Base-by-base conservation (phyloP, 2,888 invertebrate genomes). In the Pteria penguin region DNA sequence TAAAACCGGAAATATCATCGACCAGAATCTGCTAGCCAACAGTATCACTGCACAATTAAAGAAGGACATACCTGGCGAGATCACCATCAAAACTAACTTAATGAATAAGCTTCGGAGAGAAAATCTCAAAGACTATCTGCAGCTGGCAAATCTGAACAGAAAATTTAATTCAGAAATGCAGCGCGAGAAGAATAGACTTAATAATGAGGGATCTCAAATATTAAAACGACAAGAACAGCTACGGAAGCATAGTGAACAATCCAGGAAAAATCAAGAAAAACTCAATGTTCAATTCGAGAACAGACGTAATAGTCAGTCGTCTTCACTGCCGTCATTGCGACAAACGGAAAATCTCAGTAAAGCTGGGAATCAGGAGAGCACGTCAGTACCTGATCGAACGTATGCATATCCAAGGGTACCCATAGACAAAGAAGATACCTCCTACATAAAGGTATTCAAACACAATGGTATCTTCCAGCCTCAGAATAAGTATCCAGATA, bases 401-500 rank as follows among this genome's bases (percentile, higher is more conserved):
- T 26, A 52, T n/a, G 33, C 65, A 18, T 72, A 72, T 70, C 72
- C 69, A 26, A 63, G 69, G 14, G 68, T 77, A 55, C 69, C 77
- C 8, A 76, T 85, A 18, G 84, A 83, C 67, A 82, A 80, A 70
- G 82, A 85, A n/a, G 84, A 85, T 67, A 36, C 75, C 22, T 82
- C 82, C 8, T 79, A 76, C 70, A 82, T 85, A 0, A 85, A 85
- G 75, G 81, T 82, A 27, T 85, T 83, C 69, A 85, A 85, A 71
- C 66, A 81, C 33, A 80, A 82, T 58, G 84, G 84, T 36, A 74
- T 85, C 32, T 85, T 81, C 61, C 78, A 78, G 63, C 83, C 81
- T 22, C 82, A 82, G 18, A 85, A 85, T 67, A 85, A 83, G 71
- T 85, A 85, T 58, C 78, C 68, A 18, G 79, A 73, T 27, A 75